These are phyloP conservation scores for Ptychobarbus kaznakovi DNA, from an alignment of 2,797 vertebrate species.

Conservation along the genomic window DNA sequence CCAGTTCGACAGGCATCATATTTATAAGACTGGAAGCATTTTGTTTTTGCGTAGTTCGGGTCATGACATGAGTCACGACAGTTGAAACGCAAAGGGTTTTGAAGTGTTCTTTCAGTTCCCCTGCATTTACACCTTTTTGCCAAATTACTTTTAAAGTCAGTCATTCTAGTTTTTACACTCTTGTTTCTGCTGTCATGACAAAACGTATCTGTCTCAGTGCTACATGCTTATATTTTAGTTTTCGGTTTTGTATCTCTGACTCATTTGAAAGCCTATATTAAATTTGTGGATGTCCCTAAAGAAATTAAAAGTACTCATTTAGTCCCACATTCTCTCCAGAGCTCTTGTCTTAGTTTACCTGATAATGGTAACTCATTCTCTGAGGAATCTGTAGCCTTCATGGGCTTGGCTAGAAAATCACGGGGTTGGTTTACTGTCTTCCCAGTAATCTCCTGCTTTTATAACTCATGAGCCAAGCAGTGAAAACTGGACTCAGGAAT, in stretches of 20 bases:
- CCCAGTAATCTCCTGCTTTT: conserved; percentile 25
- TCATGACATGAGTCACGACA: neutral
- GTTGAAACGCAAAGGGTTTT: neutral
- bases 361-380: conserved; percentile 24
- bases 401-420: conserved; percentile 17
- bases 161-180: conserved; percentile 29
- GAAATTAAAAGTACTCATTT: conserved; percentile 15
- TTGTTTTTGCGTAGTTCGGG: neutral
- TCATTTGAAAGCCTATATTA: conserved; percentile 9
- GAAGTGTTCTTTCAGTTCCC: neutral
- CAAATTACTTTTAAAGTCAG: neutral
- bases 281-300: conserved; percentile 15
- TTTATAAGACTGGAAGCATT: neutral
- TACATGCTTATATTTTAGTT: conserved; percentile 3
- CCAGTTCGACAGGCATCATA: neutral
- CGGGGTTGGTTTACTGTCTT: conserved; percentile 35
- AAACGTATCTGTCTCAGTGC: neutral
- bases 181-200: neutral
- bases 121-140: conserved; percentile 20
- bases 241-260: conserved; percentile 8
- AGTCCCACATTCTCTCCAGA: neutral
- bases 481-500: conserved; percentile 1
- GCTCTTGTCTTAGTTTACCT: conserved; percentile 14
- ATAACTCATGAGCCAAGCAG: neutral
- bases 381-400: conserved; percentile 37